These are phyloP conservation scores for Arremon aurantiirostris DNA, from an alignment of 2,797 vertebrate species.

Conservation along the genomic window DNA sequence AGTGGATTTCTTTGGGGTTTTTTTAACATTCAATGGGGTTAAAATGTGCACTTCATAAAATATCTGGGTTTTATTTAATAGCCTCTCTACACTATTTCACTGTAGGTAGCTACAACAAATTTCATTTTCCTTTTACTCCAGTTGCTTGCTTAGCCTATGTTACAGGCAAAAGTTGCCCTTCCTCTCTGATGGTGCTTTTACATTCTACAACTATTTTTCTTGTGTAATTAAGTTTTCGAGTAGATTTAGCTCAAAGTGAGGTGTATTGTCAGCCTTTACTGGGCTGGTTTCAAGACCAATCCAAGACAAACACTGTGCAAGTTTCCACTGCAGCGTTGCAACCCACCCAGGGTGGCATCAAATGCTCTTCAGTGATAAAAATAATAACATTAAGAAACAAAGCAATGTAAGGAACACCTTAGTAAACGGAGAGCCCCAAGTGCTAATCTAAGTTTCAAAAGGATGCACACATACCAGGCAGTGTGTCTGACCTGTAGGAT, in stretches of 20 bases:
- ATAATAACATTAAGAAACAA: background rate
- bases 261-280: background rate
- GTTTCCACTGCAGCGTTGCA: background rate
- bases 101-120: background rate
- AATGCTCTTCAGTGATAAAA: background rate
- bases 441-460: background rate
- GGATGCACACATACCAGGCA: accelerated
- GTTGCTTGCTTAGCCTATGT: background rate
- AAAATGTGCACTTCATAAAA: background rate
- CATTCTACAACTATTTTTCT: background rate
- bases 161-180: background rate
- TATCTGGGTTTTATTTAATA: background rate
- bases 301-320: background rate
- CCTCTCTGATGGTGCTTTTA: background rate
- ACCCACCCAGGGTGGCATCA: background rate
- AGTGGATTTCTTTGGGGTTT: accelerated
- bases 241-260: background rate
- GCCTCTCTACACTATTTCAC: accelerated
- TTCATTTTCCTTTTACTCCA: background rate
- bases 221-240: background rate
- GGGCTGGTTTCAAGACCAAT: background rate
- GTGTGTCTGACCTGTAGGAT: background rate
- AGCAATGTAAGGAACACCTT: background rate
- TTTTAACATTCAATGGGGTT: background rate
- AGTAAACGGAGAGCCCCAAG: background rate